A percentile compares a stretch with the other conserved stretches of the same genome.
phyloP scores from a whole-genome alignment of 2,113 vertebrate genomes.

The Clarias magur region DNA sequence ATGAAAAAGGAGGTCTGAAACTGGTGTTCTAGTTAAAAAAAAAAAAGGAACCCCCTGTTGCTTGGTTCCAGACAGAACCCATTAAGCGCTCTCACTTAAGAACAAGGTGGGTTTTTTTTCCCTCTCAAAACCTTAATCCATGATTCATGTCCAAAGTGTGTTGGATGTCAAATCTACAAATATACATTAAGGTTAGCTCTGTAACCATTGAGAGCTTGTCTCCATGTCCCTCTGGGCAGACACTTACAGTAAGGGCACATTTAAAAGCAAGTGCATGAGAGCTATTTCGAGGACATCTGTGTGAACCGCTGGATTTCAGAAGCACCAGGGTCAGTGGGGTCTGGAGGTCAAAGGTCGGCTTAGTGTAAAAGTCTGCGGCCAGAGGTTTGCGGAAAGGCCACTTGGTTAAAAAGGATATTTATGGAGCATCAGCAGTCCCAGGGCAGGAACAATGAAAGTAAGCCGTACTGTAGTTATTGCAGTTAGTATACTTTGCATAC shows the following conservation, averaged over 20 bases:
- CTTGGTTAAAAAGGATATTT: constrained; percentile 39
- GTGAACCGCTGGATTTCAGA: constrained; percentile 40
- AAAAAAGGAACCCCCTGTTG: not conserved
- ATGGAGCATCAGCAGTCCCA: constrained; percentile 25
- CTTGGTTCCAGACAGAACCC: not conserved
- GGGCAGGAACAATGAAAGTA: not conserved
- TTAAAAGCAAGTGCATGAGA: constrained; percentile 10
- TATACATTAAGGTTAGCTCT: not conserved
- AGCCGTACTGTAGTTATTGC: not conserved
- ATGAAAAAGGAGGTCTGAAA: not conserved
- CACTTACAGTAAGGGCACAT: not conserved
- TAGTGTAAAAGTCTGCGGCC: constrained; percentile 41
- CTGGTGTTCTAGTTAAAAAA: not conserved
- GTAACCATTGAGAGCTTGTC: too few relatives aligned
- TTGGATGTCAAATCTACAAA: not conserved
- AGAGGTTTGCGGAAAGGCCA: constrained; percentile 37
- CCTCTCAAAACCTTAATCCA: not conserved
- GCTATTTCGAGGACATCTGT: constrained; percentile 23
- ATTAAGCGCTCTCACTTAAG: not conserved
- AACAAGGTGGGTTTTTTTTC: not conserved
- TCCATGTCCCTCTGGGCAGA: not conserved
- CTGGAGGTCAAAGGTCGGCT: constrained; percentile 17
- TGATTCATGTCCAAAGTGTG: not conserved
- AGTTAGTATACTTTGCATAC: not conserved
- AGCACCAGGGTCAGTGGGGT: constrained; percentile 14